These are phyloP conservation scores for Rhynchopsitta pachyrhyncha DNA, from an alignment of 2,113 vertebrate genomes.

Conservation along the genomic window DNA sequence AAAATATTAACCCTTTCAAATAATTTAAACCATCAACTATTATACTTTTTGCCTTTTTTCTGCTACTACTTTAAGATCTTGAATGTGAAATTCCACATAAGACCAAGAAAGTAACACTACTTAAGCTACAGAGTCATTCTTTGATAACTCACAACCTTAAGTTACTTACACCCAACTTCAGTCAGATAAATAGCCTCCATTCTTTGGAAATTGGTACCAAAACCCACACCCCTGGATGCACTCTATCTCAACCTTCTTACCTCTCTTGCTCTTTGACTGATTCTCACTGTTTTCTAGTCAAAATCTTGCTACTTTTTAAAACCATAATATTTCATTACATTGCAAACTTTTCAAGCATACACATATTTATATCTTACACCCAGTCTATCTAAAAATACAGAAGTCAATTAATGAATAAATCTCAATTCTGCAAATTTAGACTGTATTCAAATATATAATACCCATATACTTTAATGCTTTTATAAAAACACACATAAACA, in stretches of 20 bases:
- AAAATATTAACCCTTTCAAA: neutral
- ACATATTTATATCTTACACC: neutral
- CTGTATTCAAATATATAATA: neutral
- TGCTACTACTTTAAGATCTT: neutral
- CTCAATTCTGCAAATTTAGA: neutral
- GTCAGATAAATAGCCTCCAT: neutral
- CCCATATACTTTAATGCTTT: neutral
- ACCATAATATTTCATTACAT: neutral
- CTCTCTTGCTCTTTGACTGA: neutral
- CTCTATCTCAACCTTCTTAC: neutral
- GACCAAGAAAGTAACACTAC: neutral
- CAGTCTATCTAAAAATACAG: neutral
- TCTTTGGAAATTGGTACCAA: neutral
- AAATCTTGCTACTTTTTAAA: neutral
- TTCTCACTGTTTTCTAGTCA: neutral
- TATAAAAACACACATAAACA: neutral
- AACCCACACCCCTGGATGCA: neutral
- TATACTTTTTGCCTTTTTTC: fast-evolving
- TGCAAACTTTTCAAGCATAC: neutral
- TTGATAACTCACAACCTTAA: neutral
- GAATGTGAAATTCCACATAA: neutral
- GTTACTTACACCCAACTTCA: neutral
- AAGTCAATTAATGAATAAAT: neutral
- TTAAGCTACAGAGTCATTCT: neutral
- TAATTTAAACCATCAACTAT: neutral